Percentiles rank a stretch among this genome's conserved stretches.
phyloP scores from a whole-genome alignment of 2,113 vertebrate species.

The Corythornis vintsioides region DNA sequence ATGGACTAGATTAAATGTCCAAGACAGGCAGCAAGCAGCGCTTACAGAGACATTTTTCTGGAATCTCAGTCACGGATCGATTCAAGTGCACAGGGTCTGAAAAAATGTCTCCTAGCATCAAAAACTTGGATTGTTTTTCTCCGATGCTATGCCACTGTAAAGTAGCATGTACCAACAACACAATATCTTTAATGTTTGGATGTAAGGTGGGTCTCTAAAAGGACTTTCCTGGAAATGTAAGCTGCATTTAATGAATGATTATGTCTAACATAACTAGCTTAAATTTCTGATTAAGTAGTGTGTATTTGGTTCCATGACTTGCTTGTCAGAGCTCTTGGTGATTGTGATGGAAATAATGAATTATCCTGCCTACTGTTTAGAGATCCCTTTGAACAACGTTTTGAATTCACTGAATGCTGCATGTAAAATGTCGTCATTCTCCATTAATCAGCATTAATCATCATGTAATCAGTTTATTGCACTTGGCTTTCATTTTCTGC shows the following conservation, averaged over 20 bases:
- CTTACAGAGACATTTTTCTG: conserved; percentile 78
- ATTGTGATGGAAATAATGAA: conserved; percentile 32
- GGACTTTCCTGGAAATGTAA: conserved; percentile 56
- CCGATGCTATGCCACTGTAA: conserved; percentile 89
- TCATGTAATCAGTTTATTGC: conserved; percentile 64
- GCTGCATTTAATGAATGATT: conserved; percentile 41
- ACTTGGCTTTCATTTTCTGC: conserved; percentile 62
- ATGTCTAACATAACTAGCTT: conserved; percentile 6
- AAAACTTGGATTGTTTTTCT: conserved; percentile 88
- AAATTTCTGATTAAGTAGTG: conserved; percentile 24
- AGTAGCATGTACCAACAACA: conserved; percentile 88
- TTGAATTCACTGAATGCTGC: conserved; percentile 24
- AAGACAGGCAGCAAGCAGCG: conserved; percentile 79
- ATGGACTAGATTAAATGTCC: conserved; percentile 86
- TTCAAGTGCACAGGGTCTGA: conserved; percentile 77
- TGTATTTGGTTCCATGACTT: conserved; percentile 35
- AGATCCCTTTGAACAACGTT: conserved; percentile 24
- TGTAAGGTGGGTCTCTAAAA: conserved; percentile 86
- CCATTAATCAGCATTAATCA: conserved; percentile 56
- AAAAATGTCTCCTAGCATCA: conserved; percentile 83
- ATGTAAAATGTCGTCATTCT: conserved; percentile 62
- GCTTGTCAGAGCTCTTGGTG: not conserved
- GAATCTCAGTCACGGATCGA: conserved; percentile 73
- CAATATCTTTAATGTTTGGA: conserved; percentile 90
- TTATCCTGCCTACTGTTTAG: conserved; percentile 26